Evolutionary conservation across 1,140 invertebrate species (phyloP), one percentile per base, ranked within the genome.

Genomic region (Lycorma delicatula): DNA sequence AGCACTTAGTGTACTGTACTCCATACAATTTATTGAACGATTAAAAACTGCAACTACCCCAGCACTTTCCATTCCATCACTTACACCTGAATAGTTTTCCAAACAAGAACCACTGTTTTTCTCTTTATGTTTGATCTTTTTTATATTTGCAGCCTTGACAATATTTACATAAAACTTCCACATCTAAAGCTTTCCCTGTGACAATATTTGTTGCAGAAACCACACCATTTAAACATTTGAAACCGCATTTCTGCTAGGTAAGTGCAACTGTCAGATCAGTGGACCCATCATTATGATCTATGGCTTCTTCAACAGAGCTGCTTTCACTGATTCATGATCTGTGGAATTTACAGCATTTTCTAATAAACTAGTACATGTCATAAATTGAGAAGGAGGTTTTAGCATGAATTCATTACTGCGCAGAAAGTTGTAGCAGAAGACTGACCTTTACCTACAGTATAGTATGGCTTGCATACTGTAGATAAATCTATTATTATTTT

Each of bases 41-140:
- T 46, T 23, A 54, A 64, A 66, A 27, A 64, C 60, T n/a, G 31
- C 27, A 5, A 41, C n/a, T 9, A 38, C 64, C 18, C 64, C 64
- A 27, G 38, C 34, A 6, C 29, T 36, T 46, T 64, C 62, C 64
- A 63, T 60, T 13, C 55, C 48, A 29, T 54, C 56, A 41, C 59
- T 61, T 13, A 27, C 16, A 12, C 59, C 59, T 20, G n/a, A 41
- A 46, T 58, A 61, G 27, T 60, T 60, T 44, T 16, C 5, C 4
- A 22, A 44, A 18, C 36, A 44, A 2, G 6, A 13, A 44, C 41
- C 41, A 44, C 5, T 44, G 41, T 16, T 22, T 44, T 7, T 38
- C 41, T 44, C 41, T 5, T 20, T 11, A 7, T 6, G 3, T 22
- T 20, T 44, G 16, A 41, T 41, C 36, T 16, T 41, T 41, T 4